Conservation (phyloP, 2,113 vertebrate species). For the Labrus mixtus region DNA sequence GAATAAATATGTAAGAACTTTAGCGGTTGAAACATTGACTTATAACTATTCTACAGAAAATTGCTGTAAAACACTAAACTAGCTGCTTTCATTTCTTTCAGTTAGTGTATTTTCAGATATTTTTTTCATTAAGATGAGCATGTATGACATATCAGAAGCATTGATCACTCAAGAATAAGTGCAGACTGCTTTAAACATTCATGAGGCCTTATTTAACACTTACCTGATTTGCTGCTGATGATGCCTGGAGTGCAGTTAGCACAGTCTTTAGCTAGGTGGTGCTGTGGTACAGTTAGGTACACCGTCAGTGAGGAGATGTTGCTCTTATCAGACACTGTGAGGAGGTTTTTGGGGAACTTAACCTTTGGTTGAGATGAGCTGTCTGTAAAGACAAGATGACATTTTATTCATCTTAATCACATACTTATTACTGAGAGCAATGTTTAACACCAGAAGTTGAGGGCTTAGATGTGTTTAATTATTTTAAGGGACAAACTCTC, state of each 20-base stretch:
- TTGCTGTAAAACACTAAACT: too few relatives aligned
- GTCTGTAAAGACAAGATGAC: conserved; percentile 79
- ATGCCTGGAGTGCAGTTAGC: conserved; percentile 88
- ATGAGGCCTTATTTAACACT: background rate
- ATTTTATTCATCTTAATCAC: background rate
- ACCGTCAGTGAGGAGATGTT: conserved; percentile 88
- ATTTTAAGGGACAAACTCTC: too few relatives aligned
- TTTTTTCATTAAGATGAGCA: background rate
- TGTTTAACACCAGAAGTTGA: too few relatives aligned
- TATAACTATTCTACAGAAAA: too few relatives aligned
- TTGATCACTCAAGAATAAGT: background rate
- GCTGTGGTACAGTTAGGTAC: conserved; percentile 90
- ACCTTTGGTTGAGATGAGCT: conserved; percentile 89
- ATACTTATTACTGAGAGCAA: too few relatives aligned
- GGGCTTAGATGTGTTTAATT: too few relatives aligned
- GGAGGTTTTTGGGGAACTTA: conserved; percentile 90
- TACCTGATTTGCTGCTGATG: conserved; percentile 89
- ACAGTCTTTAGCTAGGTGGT: conserved; percentile 87
- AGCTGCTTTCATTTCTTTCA: too few relatives aligned
- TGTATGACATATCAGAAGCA: background rate
- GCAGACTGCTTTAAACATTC: background rate
- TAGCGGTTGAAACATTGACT: background rate
- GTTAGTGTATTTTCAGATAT: background rate
- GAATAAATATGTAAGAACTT: background rate
- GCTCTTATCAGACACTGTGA: conserved; percentile 83